phyloP scores from a whole-genome alignment of 2,888 invertebrate genomes.

The Ametastegia equiseti region DNA sequence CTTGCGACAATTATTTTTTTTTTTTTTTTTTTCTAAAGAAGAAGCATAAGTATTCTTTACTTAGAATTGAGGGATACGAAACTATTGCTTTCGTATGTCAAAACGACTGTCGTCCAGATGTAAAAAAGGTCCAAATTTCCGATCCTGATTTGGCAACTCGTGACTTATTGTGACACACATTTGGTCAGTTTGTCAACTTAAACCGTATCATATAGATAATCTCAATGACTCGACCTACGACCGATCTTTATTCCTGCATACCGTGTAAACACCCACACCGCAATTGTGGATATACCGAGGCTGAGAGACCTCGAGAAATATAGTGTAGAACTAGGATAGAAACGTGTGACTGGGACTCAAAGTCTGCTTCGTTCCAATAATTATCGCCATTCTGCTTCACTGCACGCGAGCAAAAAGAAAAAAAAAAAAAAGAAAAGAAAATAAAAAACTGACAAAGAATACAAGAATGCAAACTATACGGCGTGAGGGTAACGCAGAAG shows the following conservation, averaged over 20 bases:
- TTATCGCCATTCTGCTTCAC: slow-evolving; percentile 40
- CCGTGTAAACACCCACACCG: not conserved
- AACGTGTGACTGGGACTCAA: slow-evolving; percentile 5
- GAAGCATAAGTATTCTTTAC: too few relatives aligned
- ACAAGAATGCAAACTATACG: slow-evolving; percentile 1
- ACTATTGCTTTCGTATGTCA: too few relatives aligned
- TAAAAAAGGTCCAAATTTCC: too few relatives aligned
- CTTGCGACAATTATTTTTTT: too few relatives aligned
- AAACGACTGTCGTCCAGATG: too few relatives aligned
- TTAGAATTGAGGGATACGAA: too few relatives aligned
- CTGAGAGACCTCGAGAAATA: slow-evolving; percentile 23
- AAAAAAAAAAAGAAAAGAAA: too few relatives aligned
- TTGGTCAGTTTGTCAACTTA: too few relatives aligned
- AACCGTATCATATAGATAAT: not conserved
- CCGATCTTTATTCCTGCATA: not conserved
- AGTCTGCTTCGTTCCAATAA: slow-evolving; percentile 43
- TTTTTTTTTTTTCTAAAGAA: too few relatives aligned
- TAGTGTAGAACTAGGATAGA: slow-evolving; percentile 9
- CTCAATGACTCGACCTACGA: not conserved
- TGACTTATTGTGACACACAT: too few relatives aligned
- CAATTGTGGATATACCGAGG: not conserved
- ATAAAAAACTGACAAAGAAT: slow-evolving; percentile 28
- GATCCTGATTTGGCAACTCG: too few relatives aligned
- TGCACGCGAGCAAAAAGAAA: slow-evolving; percentile 38
- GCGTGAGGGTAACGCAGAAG: slow-evolving; percentile 8